Conservation (phyloP, 2,113 vertebrate species). For the Hylia prasina region DNA sequence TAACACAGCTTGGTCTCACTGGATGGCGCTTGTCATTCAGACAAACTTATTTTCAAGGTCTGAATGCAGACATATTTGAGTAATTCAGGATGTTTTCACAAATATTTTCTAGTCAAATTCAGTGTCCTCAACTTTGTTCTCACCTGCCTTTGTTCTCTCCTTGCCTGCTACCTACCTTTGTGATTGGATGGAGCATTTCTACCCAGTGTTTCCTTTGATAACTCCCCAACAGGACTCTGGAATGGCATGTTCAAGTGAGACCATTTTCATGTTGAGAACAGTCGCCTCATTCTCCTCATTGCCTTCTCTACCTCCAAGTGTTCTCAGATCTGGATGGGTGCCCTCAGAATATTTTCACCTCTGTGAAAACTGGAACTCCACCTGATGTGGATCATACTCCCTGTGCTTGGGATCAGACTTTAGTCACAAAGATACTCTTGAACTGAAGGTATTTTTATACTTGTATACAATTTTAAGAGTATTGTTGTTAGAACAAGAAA, state of each 20-base stretch:
- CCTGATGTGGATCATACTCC: not conserved
- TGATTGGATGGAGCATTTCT: not conserved
- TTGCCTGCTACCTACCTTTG: not conserved
- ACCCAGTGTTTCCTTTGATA: not conserved
- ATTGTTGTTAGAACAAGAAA: not conserved
- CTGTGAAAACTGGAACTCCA: not conserved
- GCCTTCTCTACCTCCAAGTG: not conserved
- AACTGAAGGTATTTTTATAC: not conserved
- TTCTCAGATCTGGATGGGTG: fast-evolving
- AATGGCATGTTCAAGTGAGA: not conserved
- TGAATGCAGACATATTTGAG: not conserved
- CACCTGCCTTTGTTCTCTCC: not conserved
- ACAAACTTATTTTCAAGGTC: not conserved
- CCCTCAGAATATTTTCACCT: not conserved
- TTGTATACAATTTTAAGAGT: not conserved
- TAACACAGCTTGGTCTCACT: not conserved
- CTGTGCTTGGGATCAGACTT: not conserved
- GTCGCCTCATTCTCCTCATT: not conserved
- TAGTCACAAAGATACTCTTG: not conserved
- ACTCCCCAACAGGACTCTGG: not conserved
- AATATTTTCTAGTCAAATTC: not conserved
- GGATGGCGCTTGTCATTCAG: not conserved
- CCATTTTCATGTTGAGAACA: not conserved
- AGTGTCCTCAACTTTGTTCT: not conserved
- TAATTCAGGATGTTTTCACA: not conserved